Conservation (phyloP, 2,113 vertebrate species). For the Mormyrus lacerda region DNA sequence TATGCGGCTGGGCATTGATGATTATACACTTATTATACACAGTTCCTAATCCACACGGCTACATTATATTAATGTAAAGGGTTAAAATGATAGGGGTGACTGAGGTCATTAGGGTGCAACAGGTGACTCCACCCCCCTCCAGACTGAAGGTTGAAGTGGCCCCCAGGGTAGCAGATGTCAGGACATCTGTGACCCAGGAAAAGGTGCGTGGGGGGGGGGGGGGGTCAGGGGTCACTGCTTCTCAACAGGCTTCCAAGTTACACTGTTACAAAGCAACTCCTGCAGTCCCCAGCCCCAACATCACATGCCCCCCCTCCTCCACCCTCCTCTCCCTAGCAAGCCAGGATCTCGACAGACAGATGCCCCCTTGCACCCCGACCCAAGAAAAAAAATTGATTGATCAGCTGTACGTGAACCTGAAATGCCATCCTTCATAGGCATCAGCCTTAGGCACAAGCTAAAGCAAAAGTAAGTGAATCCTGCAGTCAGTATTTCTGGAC, state of each 20-base stretch:
- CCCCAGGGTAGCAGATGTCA: background rate
- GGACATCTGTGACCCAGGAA: slow-evolving; percentile 1
- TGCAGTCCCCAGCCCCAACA: background rate
- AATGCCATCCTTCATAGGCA: background rate
- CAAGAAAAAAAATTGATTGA: background rate
- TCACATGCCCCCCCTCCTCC: background rate
- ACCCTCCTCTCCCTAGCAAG: background rate
- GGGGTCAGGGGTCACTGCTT: background rate
- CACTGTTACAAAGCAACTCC: background rate
- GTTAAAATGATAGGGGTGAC: background rate
- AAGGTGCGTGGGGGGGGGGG: background rate
- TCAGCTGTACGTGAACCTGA: background rate
- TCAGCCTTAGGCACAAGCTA: background rate
- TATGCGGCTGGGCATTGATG: background rate
- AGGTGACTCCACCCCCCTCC: background rate
- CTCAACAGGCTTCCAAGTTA: background rate
- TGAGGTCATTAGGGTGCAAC: background rate
- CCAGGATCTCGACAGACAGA: background rate
- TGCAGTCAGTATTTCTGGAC: background rate
- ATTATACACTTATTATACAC: background rate
- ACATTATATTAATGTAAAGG: background rate
- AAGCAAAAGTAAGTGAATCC: background rate
- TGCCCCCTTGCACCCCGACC: background rate
- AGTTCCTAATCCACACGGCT: background rate
- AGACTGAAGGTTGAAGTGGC: background rate